These are phyloP conservation scores for Notiomystis cincta DNA, from an alignment of 2,113 vertebrate species.

Conservation along the genomic window DNA sequence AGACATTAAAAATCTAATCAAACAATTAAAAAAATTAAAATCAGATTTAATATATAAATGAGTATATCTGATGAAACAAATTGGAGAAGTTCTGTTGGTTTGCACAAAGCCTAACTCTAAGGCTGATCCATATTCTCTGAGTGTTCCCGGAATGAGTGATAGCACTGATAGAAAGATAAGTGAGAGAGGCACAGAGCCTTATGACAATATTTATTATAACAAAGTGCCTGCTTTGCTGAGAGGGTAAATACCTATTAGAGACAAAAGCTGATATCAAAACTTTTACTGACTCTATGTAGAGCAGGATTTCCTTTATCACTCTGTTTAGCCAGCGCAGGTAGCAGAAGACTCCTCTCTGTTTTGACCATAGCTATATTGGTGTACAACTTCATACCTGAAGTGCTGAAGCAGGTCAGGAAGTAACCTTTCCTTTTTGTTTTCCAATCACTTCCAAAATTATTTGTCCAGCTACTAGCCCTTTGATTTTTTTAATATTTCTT, in stretches of 20 bases:
- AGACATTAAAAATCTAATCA: background rate
- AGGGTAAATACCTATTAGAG: background rate
- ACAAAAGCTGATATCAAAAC: background rate
- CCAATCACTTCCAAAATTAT: background rate
- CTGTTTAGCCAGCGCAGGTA: background rate
- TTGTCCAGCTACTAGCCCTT: background rate
- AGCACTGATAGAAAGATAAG: background rate
- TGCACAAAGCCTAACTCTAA: background rate
- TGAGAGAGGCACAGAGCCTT: background rate
- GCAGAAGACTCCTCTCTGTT: background rate
- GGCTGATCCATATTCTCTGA: background rate
- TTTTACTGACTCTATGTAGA: background rate
- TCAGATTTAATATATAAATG: background rate
- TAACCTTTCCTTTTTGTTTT: background rate
- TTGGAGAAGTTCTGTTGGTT: background rate
- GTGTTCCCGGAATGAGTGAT: background rate
- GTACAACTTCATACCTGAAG: background rate
- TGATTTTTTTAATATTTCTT: background rate
- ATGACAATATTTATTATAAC: background rate
- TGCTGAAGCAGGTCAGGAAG: background rate
- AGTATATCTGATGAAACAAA: background rate
- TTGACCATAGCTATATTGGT: background rate
- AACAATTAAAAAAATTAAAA: background rate
- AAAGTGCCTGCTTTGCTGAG: background rate
- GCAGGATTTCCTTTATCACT: background rate